These are phyloP conservation scores for Iguana delicatissima DNA, from an alignment of 2,797 vertebrate species.

Conservation along the genomic window DNA sequence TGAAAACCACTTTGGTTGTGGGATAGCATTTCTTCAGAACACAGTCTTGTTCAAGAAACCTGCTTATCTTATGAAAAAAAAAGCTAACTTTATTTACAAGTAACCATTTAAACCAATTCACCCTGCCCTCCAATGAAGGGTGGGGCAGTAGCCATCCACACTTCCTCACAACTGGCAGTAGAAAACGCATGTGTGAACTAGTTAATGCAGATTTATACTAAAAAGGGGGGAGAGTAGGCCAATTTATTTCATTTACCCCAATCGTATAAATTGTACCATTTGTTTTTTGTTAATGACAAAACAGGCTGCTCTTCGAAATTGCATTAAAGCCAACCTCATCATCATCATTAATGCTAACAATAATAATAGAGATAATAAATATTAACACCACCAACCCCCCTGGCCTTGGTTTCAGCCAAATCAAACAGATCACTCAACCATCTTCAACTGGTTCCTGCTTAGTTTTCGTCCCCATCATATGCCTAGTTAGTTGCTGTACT, in stretches of 20 bases:
- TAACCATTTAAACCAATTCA: not conserved
- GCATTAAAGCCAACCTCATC: too few species aligned
- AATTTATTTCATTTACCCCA: not conserved
- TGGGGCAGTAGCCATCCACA: not conserved
- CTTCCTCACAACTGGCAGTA: not conserved
- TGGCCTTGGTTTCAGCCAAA: too few species aligned
- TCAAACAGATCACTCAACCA: not conserved
- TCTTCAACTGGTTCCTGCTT: not conserved
- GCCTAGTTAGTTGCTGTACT: not conserved
- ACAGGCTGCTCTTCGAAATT: not conserved
- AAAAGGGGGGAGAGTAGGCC: not conserved
- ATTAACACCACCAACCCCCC: too few species aligned
- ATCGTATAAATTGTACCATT: not conserved
- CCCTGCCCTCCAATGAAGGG: not conserved
- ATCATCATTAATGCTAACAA: not conserved
- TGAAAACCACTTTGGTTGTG: not conserved
- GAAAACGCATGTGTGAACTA: not conserved
- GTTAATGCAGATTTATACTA: not conserved
- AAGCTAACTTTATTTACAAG: not conserved
- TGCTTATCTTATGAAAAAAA: not conserved
- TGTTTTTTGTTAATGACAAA: not conserved
- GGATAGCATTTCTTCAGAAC: not conserved
- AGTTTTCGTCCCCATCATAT: not conserved
- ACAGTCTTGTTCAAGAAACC: not conserved
- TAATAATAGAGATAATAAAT: not conserved